Evolutionary conservation across 2,888 invertebrate species (phyloP).

Genomic region (Drosophila nr. perissopoda): DNA sequence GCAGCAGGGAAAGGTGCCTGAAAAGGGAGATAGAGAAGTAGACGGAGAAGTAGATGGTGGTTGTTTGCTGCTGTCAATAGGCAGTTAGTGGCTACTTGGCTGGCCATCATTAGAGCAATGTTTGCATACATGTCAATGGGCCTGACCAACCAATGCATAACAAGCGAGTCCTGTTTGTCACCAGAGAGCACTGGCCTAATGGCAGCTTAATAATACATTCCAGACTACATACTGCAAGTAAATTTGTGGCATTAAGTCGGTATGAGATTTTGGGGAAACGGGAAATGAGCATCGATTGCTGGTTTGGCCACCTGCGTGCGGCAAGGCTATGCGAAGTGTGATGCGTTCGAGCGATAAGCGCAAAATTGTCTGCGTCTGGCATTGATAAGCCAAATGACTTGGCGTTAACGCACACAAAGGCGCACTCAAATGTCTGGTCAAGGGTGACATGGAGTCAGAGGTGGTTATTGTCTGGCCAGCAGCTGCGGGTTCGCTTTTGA

Average conservation of each 20-base stretch:
- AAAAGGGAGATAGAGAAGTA: not conserved
- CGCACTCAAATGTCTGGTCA: constrained; percentile 37
- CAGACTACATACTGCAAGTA: constrained; percentile 26
- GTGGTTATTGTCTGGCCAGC: constrained; percentile 21
- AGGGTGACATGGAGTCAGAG: not conserved
- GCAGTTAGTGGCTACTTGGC: constrained; percentile 54
- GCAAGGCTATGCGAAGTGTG: constrained; percentile 26
- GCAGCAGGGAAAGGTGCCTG: constrained; percentile 5
- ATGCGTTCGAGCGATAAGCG: constrained; percentile 69
- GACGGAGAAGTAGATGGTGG: not conserved
- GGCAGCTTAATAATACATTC: constrained; percentile 81
- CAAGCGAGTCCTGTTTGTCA: constrained; percentile 45
- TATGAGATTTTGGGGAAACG: not conserved
- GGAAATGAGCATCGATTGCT: constrained; percentile 36
- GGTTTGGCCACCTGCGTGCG: constrained; percentile 54
- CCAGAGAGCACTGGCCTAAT: constrained; percentile 64
- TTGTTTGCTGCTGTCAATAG: constrained; percentile 39
- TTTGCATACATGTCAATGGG: constrained; percentile 69
- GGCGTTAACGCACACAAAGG: constrained; percentile 69
- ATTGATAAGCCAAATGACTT: constrained; percentile 80
- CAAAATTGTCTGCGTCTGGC: constrained; percentile 80
- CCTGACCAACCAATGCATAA: constrained; percentile 14
- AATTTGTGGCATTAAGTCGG: constrained; percentile 71
- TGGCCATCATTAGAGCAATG: constrained; percentile 70
- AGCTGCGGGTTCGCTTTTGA: constrained; percentile 38